Base-by-base conservation (phyloP, 2,113 vertebrate genomes). In the Pao palembangensis region DNA sequence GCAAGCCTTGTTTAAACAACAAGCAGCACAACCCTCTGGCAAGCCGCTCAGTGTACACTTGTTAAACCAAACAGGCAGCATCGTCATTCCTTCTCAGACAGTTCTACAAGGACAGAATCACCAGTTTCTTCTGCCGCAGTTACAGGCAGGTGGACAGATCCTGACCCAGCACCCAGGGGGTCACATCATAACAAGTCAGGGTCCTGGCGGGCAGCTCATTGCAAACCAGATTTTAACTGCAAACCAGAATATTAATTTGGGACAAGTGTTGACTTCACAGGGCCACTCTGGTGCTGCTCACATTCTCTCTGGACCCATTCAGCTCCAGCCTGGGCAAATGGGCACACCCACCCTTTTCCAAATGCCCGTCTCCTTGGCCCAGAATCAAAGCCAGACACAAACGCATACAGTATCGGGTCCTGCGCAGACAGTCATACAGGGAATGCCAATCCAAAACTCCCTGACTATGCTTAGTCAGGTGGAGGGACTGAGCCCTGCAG, bases 31-130 rank as follows among this genome's bases (percentile, higher is more conserved):
- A 5, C 61, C 89, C 10, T 84, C 95, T 5, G 93, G 92, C 77
- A 98, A 98, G 16, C 90, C 94, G 53, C 93, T 98, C 73, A 98
- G 96, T 13, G 91, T 98, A 8, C 95, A 99, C 59, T 73, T 99
- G 20, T 76, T 98, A 15, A 98, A 98, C 71, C 95, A 97, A 72
- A 89, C 90, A 49, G 92, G 94, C 85, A 98, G 95, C 87, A 96
- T 98, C 10, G 94, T 98, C 71, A 95, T 98, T 80, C 96, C 95
- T 0, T 95, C 95, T 1, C 95, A 95, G 75, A 93, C 94, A 13
- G 90, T 96, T 53, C 87, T 94, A 0, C 93, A 93, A 76, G 91
- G 93, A 41, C 86, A 94, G 85, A 95, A 96, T 50, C 95, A 94
- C 88, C 96, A 96, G 78, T 98, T 98, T 84, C 90, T 98, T 25